Conservation (phyloP, 2,797 vertebrate species). For the Hippoglossus hippoglossus region DNA sequence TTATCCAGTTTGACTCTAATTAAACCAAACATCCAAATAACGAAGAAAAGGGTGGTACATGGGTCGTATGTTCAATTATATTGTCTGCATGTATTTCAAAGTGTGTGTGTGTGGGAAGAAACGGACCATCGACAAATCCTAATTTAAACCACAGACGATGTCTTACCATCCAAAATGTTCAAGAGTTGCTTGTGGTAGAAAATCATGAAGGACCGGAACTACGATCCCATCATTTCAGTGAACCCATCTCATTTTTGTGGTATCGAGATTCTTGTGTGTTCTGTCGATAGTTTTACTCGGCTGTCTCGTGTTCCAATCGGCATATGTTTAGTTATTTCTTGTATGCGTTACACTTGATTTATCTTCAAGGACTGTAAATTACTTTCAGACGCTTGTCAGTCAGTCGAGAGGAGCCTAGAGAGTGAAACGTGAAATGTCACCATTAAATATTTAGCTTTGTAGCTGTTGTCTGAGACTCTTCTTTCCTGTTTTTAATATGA, state of each 20-base stretch:
- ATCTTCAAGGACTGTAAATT: slow-evolving; percentile 64
- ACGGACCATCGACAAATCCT: neutral
- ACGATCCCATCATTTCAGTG: neutral
- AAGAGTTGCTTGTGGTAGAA: slow-evolving; percentile 2
- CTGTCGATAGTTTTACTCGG: slow-evolving; percentile 45
- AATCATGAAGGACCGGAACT: neutral
- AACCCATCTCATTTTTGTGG: slow-evolving; percentile 29
- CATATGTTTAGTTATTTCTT: slow-evolving; percentile 42
- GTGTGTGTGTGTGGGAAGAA: neutral
- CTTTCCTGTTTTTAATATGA: slow-evolving; percentile 8
- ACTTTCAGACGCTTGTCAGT: slow-evolving; percentile 58
- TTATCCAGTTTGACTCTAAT: neutral
- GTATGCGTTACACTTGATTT: slow-evolving; percentile 43
- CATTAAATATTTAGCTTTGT: slow-evolving; percentile 86
- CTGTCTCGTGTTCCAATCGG: slow-evolving; percentile 41
- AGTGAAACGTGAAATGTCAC: slow-evolving; percentile 63
- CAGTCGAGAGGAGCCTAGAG: slow-evolving; percentile 45
- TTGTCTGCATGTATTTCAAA: neutral
- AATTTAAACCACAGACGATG: neutral
- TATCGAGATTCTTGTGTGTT: slow-evolving; percentile 35
- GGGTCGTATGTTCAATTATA: slow-evolving; percentile 16
- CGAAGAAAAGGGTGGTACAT: neutral
- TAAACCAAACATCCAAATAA: no score
- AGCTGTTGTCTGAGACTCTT: slow-evolving; percentile 43
- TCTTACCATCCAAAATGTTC: neutral